These are phyloP conservation scores for Sprattus sprattus DNA, from an alignment of 2,113 vertebrate species.

Conservation along the genomic window DNA sequence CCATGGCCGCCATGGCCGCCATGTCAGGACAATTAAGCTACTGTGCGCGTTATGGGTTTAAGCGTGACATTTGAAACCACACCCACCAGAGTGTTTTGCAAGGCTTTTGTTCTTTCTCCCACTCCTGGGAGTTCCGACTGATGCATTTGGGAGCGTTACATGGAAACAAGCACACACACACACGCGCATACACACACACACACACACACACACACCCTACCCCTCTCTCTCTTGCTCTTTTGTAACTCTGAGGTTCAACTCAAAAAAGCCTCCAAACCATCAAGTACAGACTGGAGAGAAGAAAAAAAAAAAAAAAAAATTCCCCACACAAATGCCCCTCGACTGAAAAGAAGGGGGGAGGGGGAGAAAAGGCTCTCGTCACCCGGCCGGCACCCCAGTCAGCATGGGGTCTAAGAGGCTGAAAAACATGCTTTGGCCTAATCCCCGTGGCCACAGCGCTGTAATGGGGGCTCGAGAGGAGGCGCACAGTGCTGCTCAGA, in stretches of 20 bases:
- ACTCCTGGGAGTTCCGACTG: slow-evolving; percentile 44
- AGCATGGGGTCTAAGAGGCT: background rate
- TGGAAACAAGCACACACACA: background rate
- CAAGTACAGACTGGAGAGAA: background rate
- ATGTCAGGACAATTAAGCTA: slow-evolving; percentile 7
- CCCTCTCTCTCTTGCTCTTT: background rate
- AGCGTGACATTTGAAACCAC: slow-evolving; percentile 43
- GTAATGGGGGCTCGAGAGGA: background rate
- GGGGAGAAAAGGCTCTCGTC: background rate
- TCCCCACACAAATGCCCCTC: background rate
- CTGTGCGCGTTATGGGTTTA: slow-evolving; percentile 26
- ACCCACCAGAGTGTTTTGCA: slow-evolving; percentile 51
- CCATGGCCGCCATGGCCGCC: background rate
- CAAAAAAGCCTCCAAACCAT: background rate
- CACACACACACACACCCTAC: background rate
- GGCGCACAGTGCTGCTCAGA: background rate
- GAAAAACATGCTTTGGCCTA: slow-evolving; percentile 13
- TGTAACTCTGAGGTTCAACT: background rate
- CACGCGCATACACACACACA: slow-evolving; percentile 1
- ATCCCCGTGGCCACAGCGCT: background rate
- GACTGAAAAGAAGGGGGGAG: background rate
- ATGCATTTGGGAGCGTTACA: background rate
- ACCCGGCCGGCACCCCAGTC: background rate
- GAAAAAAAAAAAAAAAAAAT: background rate
- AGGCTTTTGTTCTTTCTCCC: slow-evolving; percentile 56